phyloP scores from a whole-genome alignment of 2,113 vertebrate species.

The human (Homo sapiens) region DNA sequence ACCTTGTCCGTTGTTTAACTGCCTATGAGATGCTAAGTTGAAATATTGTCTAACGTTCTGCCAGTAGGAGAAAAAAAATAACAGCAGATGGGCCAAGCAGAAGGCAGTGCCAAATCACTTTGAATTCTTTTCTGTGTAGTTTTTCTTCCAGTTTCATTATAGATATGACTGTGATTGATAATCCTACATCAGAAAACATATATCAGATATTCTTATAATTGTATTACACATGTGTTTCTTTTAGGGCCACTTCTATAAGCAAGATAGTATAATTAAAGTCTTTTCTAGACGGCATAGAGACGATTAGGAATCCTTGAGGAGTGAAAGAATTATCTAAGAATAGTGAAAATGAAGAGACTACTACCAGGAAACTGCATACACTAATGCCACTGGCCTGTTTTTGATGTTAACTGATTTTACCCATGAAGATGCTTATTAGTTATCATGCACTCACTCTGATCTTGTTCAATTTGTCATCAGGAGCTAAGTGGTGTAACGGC shows the following conservation, averaged over 20 bases:
- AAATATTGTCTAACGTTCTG: conserved; percentile 74
- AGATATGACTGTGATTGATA: conserved; percentile 58
- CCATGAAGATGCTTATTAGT: conserved; percentile 49
- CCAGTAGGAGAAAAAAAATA: conserved; percentile 54
- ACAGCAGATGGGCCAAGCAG: conserved; percentile 76
- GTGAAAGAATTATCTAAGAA: background rate
- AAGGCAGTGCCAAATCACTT: conserved; percentile 70
- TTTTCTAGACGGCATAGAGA: background rate
- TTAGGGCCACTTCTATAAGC: conserved; percentile 15
- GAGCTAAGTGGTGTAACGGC: conserved; percentile 48
- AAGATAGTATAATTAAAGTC: background rate
- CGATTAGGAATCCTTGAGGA: background rate
- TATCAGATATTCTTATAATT: conserved; percentile 37
- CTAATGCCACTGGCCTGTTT: background rate
- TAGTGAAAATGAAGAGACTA: background rate
- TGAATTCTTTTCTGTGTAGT: conserved; percentile 56
- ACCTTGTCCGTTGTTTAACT: conserved; percentile 53
- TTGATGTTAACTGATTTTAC: conserved; percentile 45
- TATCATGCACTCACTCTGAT: conserved; percentile 33
- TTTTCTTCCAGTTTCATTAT: conserved; percentile 60
- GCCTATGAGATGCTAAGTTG: conserved; percentile 52
- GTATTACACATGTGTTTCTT: conserved; percentile 39
- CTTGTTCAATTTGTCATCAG: conserved; percentile 60
- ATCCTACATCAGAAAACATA: conserved; percentile 51
- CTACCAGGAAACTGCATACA: background rate